A percentile compares a stretch with the other conserved stretches of the same genome.
Conservation (phyloP, 1,140 invertebrate species). For the Leptinotarsa texana region DNA sequence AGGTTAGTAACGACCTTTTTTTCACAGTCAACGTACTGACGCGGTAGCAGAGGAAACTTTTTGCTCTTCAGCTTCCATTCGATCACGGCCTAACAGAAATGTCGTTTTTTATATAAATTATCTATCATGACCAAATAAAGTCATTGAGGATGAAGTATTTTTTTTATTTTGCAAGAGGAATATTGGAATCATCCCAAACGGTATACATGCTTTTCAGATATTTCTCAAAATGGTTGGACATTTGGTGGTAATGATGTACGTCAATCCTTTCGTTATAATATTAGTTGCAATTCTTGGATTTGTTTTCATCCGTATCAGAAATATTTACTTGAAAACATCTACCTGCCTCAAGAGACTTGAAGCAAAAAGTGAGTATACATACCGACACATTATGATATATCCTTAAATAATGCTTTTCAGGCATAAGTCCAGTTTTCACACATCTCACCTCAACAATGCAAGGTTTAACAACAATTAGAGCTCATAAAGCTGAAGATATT, state of each 20-base stretch:
- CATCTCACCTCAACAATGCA: constrained; percentile 75
- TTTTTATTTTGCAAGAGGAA: too few species aligned
- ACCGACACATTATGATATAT: neutral
- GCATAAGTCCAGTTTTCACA: constrained; percentile 80
- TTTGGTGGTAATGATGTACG: constrained; percentile 60
- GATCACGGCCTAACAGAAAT: too few species aligned
- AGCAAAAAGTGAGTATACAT: constrained; percentile 60
- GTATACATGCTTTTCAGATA: constrained; percentile 38
- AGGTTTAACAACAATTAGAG: constrained; percentile 79
- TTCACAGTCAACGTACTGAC: too few species aligned
- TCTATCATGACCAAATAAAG: too few species aligned
- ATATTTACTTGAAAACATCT: constrained; percentile 65
- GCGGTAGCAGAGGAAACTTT: too few species aligned
- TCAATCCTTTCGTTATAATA: constrained; percentile 65
- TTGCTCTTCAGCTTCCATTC: too few species aligned
- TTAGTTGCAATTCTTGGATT: constrained; percentile 62
- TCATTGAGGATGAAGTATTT: too few species aligned
- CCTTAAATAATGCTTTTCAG: constrained; percentile 54
- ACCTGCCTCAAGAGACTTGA: constrained; percentile 68
- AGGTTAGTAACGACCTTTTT: too few species aligned
- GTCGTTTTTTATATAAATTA: too few species aligned
- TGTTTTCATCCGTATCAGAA: constrained; percentile 60
- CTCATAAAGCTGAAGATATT: constrained; percentile 68
- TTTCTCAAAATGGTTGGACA: constrained; percentile 54
- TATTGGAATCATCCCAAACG: too few species aligned